These are phyloP conservation scores for Dynastes grantii DNA, from an alignment of 2,888 invertebrate species.

Conservation along the genomic window DNA sequence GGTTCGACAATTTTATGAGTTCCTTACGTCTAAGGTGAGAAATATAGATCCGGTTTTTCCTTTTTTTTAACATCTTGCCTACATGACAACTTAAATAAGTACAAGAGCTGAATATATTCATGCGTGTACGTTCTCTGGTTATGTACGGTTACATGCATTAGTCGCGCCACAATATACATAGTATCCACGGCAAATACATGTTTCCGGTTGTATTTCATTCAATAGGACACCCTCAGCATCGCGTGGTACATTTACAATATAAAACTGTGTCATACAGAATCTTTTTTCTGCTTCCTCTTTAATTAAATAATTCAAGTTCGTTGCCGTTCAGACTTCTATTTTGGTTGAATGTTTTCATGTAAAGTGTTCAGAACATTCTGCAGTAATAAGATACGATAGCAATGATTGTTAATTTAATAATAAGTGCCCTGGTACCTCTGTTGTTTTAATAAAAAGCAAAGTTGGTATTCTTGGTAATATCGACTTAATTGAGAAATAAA, in stretches of 20 bases:
- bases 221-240: conserved; percentile 34
- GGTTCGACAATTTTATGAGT: too few species aligned
- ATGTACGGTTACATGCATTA: not conserved
- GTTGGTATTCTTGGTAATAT: too few species aligned
- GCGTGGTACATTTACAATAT: conserved; percentile 38
- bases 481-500: too few species aligned
- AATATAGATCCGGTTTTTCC: too few species aligned
- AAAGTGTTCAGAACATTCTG: too few species aligned
- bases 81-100: conserved; percentile 3
- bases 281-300: conserved; percentile 40
- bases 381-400: too few species aligned
- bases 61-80: not conserved
- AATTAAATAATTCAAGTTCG: conserved; percentile 31
- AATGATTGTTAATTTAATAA: too few species aligned
- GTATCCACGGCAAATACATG: conserved; percentile 28
- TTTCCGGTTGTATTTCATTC: conserved; percentile 45
- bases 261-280: conserved; percentile 38
- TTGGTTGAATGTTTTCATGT: not conserved
- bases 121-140: not conserved
- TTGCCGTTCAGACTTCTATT: conserved; percentile 36
- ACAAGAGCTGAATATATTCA: not conserved
- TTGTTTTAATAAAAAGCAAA: too few species aligned
- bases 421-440: too few species aligned
- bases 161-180: conserved; percentile 1
- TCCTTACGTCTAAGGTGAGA: too few species aligned